Percentiles rank a stretch among this genome's conserved stretches.
These are phyloP conservation scores for Melanocharis versteri DNA, from an alignment of 2,113 vertebrate species.

Conservation along the genomic window DNA sequence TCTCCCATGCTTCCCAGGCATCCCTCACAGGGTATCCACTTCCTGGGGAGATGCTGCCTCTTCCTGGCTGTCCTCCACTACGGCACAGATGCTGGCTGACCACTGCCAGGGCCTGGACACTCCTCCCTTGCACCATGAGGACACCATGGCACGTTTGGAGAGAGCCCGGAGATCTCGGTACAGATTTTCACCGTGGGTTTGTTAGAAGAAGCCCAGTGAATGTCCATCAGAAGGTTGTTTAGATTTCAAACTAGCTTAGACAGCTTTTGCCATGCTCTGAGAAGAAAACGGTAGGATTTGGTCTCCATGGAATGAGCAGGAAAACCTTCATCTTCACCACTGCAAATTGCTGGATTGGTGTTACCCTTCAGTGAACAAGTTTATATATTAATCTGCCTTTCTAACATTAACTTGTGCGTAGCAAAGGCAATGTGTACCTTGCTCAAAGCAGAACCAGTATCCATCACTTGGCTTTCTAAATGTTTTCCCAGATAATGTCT, in stretches of 20 bases:
- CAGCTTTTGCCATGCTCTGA: background rate
- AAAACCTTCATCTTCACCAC: background rate
- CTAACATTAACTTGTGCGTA: slow-evolving; percentile 9
- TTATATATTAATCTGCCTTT: slow-evolving; percentile 58
- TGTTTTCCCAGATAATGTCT: background rate
- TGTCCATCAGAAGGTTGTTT: background rate
- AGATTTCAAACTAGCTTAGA: background rate
- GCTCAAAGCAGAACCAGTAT: background rate
- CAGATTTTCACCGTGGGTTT: background rate
- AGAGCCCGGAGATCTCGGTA: background rate
- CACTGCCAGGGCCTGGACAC: background rate
- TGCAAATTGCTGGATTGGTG: background rate
- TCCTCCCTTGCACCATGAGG: background rate
- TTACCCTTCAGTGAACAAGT: slow-evolving; percentile 18
- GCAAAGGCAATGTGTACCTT: background rate
- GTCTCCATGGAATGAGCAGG: background rate
- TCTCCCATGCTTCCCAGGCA: background rate
- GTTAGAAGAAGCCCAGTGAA: background rate
- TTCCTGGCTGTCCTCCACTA: background rate
- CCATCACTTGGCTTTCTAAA: background rate
- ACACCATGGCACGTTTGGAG: background rate
- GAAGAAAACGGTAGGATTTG: background rate
- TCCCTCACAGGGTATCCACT: fast-evolving
- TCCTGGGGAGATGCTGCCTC: background rate
- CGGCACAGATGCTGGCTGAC: fast-evolving